Base-by-base conservation (phyloP, 2,888 invertebrate genomes). In the Heteromurus nitidus region DNA sequence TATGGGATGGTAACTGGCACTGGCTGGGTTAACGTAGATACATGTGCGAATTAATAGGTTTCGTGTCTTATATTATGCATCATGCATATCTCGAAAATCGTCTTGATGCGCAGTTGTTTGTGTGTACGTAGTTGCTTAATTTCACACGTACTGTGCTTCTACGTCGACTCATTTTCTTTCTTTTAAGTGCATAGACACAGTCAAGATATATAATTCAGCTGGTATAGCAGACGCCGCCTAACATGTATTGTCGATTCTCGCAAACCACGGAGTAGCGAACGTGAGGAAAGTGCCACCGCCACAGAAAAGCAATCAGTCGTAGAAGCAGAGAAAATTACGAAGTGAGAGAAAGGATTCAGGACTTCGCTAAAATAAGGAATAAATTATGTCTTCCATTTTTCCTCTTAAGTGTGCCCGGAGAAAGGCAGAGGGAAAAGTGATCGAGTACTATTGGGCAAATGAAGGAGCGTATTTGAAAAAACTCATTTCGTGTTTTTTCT, bases 331-430 rank as follows among this genome's bases (percentile, higher is more conserved):
- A 60, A 72, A 72, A 72, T 72, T 72, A 72, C 58, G 42, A n/a
- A n/a, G n/a, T n/a, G n/a, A 53, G 60, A 60, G 26, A 42, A 70
- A 72, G 60, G 72, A 72, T 73, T 62, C 53, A 53, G 64, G 44
- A 73, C 50, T 47, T 16, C 50, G 73, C 58, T 53, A 73, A 73
- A 73, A 64, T 73, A 64, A 36, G 53, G 73, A 73, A 65, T 75
- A 75, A 65, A 75, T 75, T 75, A 75, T 75, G 75, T 58, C 75
- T 36, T 0, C 75, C 67, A 67, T 75, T 75, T 75, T 65, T 50
- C 62, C 65, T 67, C 53, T 50, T 26, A 36, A 73, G 73, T 73
- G 72, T 60, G 28, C 55, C n/a, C 50, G 11, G 58, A 58, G 42
- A 42, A 70, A 58, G 31, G 2, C 30, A 22, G 36, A 70, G 55